phyloP scores from a whole-genome alignment of 2,797 vertebrate species.

The Chelmon rostratus region DNA sequence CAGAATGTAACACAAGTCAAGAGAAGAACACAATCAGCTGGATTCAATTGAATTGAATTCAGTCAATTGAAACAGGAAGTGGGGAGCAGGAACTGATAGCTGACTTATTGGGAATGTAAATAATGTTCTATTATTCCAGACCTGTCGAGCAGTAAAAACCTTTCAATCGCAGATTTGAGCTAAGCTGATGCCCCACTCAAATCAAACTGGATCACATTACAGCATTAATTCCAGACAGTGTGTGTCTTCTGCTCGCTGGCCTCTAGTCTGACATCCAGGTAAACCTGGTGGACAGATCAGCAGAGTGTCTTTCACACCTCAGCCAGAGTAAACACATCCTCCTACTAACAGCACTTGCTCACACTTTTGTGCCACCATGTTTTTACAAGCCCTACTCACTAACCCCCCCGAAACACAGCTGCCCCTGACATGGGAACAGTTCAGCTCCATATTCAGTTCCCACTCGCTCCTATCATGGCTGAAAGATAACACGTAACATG shows the following conservation, averaged over 20 bases:
- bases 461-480: background rate
- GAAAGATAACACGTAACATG: background rate
- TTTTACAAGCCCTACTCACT: constrained; percentile 81
- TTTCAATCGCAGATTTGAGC: background rate
- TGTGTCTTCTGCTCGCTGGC: background rate
- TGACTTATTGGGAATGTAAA: background rate
- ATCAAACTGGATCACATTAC: background rate
- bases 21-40: background rate
- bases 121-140: background rate
- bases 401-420: constrained; percentile 45
- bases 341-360: constrained; percentile 81
- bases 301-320: constrained; percentile 80
- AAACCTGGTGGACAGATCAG: constrained; percentile 65
- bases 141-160: background rate
- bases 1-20: background rate
- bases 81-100: background rate
- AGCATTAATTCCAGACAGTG: background rate
- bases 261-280: constrained; percentile 42
- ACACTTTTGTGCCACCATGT: constrained; percentile 86
- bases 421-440: constrained; percentile 56
- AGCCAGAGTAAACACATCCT: constrained; percentile 78
- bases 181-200: background rate
- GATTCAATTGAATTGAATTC: background rate
- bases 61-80: background rate
- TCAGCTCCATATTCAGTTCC: constrained; percentile 15